Base-by-base conservation (phyloP, 2,888 invertebrate species). In the Thumatha senex region DNA sequence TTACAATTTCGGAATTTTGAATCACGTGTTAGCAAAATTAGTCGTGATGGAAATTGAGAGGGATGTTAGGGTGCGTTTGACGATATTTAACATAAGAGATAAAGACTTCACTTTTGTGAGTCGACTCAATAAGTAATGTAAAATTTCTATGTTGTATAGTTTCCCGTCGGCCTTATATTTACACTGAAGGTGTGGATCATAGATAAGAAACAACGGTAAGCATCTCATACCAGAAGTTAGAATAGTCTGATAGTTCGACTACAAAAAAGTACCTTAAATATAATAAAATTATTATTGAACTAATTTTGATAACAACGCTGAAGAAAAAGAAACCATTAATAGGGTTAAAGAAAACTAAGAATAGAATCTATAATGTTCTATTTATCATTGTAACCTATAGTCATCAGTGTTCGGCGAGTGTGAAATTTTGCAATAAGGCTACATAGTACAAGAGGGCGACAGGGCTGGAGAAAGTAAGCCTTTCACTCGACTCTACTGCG, bases 401-500 rank as follows among this genome's bases (percentile, higher is more conserved):
- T 70, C 79, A 81, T 78, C 74, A 73, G 63, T 70, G 75, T 71
- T 75, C 71, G 80, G 78, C 74, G 78, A 80, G 84, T 86, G 89
- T 84, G 83, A 88, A 86, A 84, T 85, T 88, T 84, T 81, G 88
- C 86, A 83, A 84, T 79, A 81, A 78, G 82, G 75, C 75, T 74
- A 76, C 74, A 78, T 76, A 74, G 77, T 74, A 74, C 74, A 67
- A 67, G 78, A 88, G 85, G 86, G 86, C 86, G 84, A 76, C 70
- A 89, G 90, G 89, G 90, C 86, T 77, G 76, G 89, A 84, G 90
- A 91, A 91, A 91, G 91, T 82, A 68, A 64, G 84, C 86, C 90
- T 90, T 89, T 91, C 90, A 87, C 90, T 88, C 74, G 69, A 67
- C 63, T 73, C 70, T 80, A 74, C 78, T 69, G 71, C 72, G 72